Evolutionary conservation across 1,140 invertebrate species (phyloP), one percentile per base, ranked within the genome.

Genomic region (Drosophila albomicans): DNA sequence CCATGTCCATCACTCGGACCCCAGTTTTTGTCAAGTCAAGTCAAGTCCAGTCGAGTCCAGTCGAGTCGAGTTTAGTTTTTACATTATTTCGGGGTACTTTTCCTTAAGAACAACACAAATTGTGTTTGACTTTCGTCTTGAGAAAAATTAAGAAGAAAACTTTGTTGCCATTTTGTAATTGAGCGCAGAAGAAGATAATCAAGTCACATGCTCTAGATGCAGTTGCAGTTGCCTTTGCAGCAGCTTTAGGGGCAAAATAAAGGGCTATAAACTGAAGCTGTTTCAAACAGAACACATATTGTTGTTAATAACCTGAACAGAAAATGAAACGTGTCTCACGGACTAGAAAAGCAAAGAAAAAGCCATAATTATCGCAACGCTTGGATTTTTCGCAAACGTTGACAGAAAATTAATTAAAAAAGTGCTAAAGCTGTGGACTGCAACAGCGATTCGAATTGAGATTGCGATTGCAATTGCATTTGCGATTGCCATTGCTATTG

Each of bases 331-430:
- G 51, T 56, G 67, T 63, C 49, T 48, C 48, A 66, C 62, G 54
- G 49, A 46, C 28, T 32, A 20, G 32, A 32, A 20, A 16, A 46
- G 20, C 20, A 61, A 56, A 51, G 74, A 56, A 46, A 72, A 38
- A 72, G 80, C 38, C 65, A 77, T 75, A 88, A 88, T 82, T 87
- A 87, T 74, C 59, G 64, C 61, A 45, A 79, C 54, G 49, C 38
- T 64, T 76, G 35, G 25, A 16, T 20, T 56, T 38, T 54, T 54
- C 51, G 84, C 84, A 15, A 88, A 72, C 84, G 84, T 80, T 84
- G 84, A 87, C 84, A 87, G 84, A 87, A 87, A 87, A 87, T 87
- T 87, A 87, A 87, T 87, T 87, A 79, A 88, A 87, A 87, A 84
- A 81, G 38, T 78, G 58, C 35, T 68, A 62, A 68, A 76, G 76